Evolutionary conservation across 2,888 invertebrate genomes (phyloP), one percentile per base, ranked within the genome.

Genomic region (Schizotus pectinicornis): DNA sequence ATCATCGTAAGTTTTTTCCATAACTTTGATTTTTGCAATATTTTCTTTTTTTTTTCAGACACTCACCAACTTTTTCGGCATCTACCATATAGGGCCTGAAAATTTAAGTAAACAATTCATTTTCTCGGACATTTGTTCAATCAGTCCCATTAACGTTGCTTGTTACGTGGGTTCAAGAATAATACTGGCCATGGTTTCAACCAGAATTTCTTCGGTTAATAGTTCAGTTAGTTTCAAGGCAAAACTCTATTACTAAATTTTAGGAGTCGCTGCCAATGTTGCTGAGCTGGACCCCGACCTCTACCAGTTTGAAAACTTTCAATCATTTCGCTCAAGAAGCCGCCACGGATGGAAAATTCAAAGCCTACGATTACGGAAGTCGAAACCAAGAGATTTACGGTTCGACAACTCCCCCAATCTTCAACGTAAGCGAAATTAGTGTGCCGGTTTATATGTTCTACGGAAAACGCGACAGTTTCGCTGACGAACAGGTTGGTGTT

Each of bases 391-490:
- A 37, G 11, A 32, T 42, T n/a, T 56, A 56, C 38, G 49, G 45
- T 8, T 8, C 30, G 1, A n/a, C 1, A n/a, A 7, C 9, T 1
- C 50, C 56, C 0, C 56, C 50, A 31, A 9, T 13, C 11, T 56
- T 50, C 31, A 12, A 49, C 31, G 7, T 50, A 8, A 31, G 22
- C 6, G 11, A 45, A 9, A 33, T 56, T 3, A 37, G 45, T 9
- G 5, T 56, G 8, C 56, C 50, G 9, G 45, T 50, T n/a, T 6
- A 11, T 38, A 22, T 56, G 30, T 56, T 50, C 37, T 56, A 56
- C 11, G 56, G 50, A 9, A 11, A 34, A 45, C 43, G 12, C 33
- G 56, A 56, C 32, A 38, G 37, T 45, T 47, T 54, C n/a, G 39
- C 34, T 31, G 46, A 46, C 6, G 31, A 54, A 32, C 12, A 54